Conservation (phyloP, 2,888 invertebrate species). For the Rugalucina vietnamica region DNA sequence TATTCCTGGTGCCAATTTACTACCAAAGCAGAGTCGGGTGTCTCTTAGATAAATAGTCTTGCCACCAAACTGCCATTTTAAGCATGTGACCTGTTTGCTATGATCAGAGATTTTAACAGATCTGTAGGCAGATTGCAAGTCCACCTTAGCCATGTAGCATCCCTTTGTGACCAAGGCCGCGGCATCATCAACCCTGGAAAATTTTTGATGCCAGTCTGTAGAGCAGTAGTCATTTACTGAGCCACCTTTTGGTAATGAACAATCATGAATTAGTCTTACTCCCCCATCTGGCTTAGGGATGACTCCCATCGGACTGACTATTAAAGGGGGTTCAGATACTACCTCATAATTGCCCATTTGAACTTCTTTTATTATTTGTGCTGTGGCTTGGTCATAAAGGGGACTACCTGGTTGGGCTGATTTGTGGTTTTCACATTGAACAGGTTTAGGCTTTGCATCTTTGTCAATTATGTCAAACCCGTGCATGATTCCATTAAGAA, state of each 20-base stretch:
- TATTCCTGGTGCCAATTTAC: conserved; percentile 21
- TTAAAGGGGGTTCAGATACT: not conserved
- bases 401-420: conserved; percentile 9
- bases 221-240: conserved; percentile 10
- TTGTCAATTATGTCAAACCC: conserved; percentile 21
- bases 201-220: not conserved
- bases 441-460: not conserved
- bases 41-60: not conserved
- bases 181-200: not conserved
- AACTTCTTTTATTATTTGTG: conserved; percentile 18
- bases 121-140: conserved; percentile 8
- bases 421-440: not conserved
- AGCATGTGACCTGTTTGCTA: conserved; percentile 27
- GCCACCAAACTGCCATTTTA: not conserved
- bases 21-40: conserved; percentile 29
- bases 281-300: not conserved
- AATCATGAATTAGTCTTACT: conserved; percentile 26
- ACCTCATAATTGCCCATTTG: conserved; percentile 20
- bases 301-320: conserved; percentile 25
- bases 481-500: not conserved
- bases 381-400: not conserved
- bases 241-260: not conserved
- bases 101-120: conserved; percentile 13
- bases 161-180: not conserved
- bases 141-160: conserved; percentile 8